Percentiles rank a stretch among this genome's conserved stretches.
These are phyloP conservation scores for Chrysolina americana DNA, from an alignment of 2,888 invertebrate species.

Conservation along the genomic window DNA sequence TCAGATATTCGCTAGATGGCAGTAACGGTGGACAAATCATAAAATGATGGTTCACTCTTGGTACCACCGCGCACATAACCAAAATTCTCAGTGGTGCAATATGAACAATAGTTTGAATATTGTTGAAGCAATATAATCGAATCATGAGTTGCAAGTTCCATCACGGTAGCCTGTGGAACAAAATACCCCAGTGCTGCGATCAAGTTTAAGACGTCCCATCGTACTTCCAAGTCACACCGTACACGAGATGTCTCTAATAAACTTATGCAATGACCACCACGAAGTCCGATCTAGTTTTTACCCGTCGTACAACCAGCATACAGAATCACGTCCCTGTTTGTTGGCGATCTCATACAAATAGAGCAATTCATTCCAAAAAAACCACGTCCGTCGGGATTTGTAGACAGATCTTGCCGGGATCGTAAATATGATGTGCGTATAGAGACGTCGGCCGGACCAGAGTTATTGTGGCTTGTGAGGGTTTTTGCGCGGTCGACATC, in stretches of 20 bases:
- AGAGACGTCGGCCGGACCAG: conserved; percentile 57
- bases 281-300: conserved; percentile 40
- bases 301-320: conserved; percentile 38
- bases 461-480: conserved; percentile 55
- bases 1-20: too few species aligned
- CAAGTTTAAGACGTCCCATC: too few species aligned
- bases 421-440: conserved; percentile 62
- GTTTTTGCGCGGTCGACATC: conserved; percentile 53
- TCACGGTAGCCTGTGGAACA: too few species aligned
- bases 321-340: conserved; percentile 46
- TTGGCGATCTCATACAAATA: conserved; percentile 58
- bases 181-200: too few species aligned
- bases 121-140: too few species aligned
- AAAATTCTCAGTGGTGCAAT: too few species aligned
- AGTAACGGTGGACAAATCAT: too few species aligned
- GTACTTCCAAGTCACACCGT: not conserved
- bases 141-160: too few species aligned
- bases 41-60: too few species aligned
- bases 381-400: conserved; percentile 54
- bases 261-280: conserved; percentile 41
- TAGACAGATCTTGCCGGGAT: conserved; percentile 55
- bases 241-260: not conserved
- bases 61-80: too few species aligned
- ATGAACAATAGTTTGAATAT: too few species aligned
- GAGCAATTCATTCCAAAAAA: conserved; percentile 59